Evolutionary conservation across 1,140 invertebrate species (phyloP).

Genomic region (Papilio dardanus): DNA sequence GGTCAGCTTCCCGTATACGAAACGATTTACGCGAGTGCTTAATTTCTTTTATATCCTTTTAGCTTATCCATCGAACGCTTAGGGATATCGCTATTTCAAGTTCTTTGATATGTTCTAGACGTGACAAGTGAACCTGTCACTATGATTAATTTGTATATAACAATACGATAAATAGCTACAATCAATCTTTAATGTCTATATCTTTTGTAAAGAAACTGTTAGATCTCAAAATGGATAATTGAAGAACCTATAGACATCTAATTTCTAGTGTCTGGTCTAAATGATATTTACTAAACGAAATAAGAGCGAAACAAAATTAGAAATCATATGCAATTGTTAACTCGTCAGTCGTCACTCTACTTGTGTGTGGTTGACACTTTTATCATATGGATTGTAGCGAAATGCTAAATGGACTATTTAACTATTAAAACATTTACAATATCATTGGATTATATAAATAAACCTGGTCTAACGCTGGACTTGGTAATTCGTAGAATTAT

Average conservation of each 20-base stretch:
- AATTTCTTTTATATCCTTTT: neutral
- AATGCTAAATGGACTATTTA: conserved; percentile 7
- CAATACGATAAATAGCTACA: neutral
- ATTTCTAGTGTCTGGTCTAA: neutral
- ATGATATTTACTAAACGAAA: neutral
- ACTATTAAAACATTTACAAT: conserved; percentile 17
- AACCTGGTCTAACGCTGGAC: conserved; percentile 17
- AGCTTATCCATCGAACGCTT: neutral
- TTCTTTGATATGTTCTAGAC: neutral
- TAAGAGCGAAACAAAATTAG: neutral
- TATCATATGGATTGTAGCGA: conserved; percentile 19
- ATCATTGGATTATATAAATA: conserved; percentile 18
- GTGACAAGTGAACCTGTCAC: neutral
- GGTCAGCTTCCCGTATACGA: neutral
- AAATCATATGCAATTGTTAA: neutral
- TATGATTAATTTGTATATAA: neutral
- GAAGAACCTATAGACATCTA: neutral
- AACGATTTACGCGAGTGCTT: neutral
- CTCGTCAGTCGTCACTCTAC: neutral
- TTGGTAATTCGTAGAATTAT: conserved; percentile 31
- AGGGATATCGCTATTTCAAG: neutral
- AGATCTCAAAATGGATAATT: neutral
- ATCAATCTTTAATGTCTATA: too few species aligned
- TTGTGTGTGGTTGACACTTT: conserved; percentile 5
- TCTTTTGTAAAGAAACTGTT: too few species aligned